Evolutionary conservation across 2,113 vertebrate genomes (phyloP).

Genomic region (Lethenteron camtschaticum): DNA sequence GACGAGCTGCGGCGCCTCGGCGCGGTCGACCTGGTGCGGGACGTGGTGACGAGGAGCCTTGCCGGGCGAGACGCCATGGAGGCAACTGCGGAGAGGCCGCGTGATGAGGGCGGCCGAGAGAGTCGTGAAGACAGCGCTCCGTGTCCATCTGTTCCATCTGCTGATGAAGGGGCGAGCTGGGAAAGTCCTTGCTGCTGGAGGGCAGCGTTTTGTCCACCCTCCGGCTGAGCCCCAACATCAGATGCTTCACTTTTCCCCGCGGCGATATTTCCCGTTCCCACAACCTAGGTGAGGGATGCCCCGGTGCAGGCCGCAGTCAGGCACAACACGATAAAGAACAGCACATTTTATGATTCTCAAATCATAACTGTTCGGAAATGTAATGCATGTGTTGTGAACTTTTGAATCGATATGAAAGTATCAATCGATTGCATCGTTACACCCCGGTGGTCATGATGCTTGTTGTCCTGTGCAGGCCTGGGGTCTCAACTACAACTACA

Average conservation of each 20-base stretch:
- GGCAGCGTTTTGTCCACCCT: neutral
- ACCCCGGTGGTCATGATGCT: neutral
- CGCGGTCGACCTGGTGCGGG: conserved; percentile 36
- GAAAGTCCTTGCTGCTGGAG: neutral
- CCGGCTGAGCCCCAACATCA: conserved; percentile 32
- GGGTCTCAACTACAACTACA: neutral
- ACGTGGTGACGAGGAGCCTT: conserved; percentile 8
- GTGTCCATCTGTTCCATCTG: neutral
- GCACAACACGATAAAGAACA: neutral
- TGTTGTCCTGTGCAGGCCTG: neutral
- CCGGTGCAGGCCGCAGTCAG: neutral
- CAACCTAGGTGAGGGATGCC: conserved; percentile 42
- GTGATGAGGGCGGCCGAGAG: neutral
- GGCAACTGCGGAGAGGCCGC: neutral
- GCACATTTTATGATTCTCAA: neutral
- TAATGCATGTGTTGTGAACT: neutral
- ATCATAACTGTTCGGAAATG: neutral
- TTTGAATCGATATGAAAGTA: neutral
- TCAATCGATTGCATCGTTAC: neutral
- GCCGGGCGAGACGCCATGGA: neutral
- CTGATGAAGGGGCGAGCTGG: neutral
- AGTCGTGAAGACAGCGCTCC: neutral
- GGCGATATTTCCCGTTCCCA: conserved; percentile 47
- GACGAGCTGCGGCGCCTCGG: conserved; percentile 23
- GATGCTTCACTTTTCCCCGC: conserved; percentile 56